phyloP scores from a whole-genome alignment of 2,888 invertebrate genomes.

The Volucella inanis region DNA sequence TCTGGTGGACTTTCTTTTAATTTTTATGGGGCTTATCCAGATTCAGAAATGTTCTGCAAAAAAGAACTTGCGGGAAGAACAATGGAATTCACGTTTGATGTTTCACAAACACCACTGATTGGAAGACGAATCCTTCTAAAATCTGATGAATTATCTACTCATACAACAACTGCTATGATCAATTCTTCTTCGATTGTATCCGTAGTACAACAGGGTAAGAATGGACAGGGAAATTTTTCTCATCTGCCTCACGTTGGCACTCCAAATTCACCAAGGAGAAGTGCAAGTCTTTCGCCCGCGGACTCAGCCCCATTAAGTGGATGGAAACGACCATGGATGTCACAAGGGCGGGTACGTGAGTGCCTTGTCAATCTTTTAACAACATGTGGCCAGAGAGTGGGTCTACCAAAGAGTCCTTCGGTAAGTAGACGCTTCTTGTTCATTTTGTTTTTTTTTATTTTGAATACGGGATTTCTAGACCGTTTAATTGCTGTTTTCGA shows the following conservation, averaged over 20 bases:
- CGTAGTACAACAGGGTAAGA: slow-evolving; percentile 52
- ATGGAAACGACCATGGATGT: slow-evolving; percentile 98
- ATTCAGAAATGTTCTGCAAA: slow-evolving; percentile 91
- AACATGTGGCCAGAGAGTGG: slow-evolving; percentile 97
- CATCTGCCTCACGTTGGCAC: slow-evolving; percentile 81
- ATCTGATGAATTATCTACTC: slow-evolving; percentile 78
- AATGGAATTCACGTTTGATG: slow-evolving; percentile 98
- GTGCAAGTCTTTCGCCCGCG: slow-evolving; percentile 92
- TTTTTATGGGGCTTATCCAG: slow-evolving; percentile 90
- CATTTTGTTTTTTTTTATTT: slow-evolving; percentile 10
- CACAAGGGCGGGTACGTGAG: slow-evolving; percentile 97
- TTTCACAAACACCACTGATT: slow-evolving; percentile 96
- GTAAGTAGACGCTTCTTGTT: slow-evolving; percentile 86
- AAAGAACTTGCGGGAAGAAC: slow-evolving; percentile 91
- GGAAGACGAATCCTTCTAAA: slow-evolving; percentile 86
- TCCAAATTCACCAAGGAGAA: slow-evolving; percentile 90
- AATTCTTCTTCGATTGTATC: slow-evolving; percentile 54
- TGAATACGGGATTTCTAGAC: slow-evolving; percentile 51
- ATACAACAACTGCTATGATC: slow-evolving; percentile 41
- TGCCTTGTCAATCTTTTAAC: slow-evolving; percentile 97
- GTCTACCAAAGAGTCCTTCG: slow-evolving; percentile 98
- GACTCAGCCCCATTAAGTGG: slow-evolving; percentile 92
- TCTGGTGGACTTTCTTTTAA: slow-evolving; percentile 83
- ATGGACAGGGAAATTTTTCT: slow-evolving; percentile 81
- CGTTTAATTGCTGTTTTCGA: slow-evolving; percentile 59